Evolutionary conservation across 2,113 vertebrate genomes (phyloP).

Genomic region (Hippocampus mohnikei): DNA sequence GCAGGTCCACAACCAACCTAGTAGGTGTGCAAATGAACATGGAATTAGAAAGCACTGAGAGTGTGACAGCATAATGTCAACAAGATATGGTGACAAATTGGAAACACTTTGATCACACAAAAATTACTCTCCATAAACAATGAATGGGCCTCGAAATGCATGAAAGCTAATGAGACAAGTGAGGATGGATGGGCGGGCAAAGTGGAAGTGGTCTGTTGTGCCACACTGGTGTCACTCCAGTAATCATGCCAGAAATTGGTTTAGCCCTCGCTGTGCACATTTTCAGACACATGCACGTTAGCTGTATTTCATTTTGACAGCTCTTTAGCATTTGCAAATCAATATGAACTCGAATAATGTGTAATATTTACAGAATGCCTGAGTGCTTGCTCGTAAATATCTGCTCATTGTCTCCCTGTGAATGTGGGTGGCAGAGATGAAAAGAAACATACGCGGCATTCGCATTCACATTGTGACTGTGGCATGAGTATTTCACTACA

Average conservation of each 20-base stretch:
- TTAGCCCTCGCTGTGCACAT: conserved; percentile 23
- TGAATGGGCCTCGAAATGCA: conserved; percentile 46
- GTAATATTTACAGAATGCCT: conserved; percentile 2
- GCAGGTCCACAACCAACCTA: not conserved
- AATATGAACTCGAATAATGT: conserved; percentile 22
- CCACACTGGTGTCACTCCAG: conserved; percentile 45
- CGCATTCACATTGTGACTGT: not conserved
- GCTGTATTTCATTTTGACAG: conserved; percentile 23
- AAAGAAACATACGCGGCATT: not conserved
- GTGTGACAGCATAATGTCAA: not conserved
- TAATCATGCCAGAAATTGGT: conserved; percentile 40
- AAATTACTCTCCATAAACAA: conserved; percentile 54
- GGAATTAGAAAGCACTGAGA: not conserved
- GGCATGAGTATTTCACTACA: not conserved
- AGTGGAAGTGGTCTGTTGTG: conserved; percentile 29
- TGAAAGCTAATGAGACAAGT: conserved; percentile 55
- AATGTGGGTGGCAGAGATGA: not conserved
- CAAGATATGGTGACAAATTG: conserved; percentile 7
- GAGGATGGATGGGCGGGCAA: conserved; percentile 39
- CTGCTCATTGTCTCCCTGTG: not conserved
- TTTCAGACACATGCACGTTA: conserved; percentile 9
- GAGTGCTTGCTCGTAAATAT: not conserved
- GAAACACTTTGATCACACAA: conserved; percentile 4
- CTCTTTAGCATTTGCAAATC: conserved; percentile 28
- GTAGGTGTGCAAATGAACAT: not conserved